Percentiles rank a stretch among this genome's conserved stretches.
phyloP scores from a whole-genome alignment of 1,140 invertebrate species.

The Phenacoccus solenopsis region DNA sequence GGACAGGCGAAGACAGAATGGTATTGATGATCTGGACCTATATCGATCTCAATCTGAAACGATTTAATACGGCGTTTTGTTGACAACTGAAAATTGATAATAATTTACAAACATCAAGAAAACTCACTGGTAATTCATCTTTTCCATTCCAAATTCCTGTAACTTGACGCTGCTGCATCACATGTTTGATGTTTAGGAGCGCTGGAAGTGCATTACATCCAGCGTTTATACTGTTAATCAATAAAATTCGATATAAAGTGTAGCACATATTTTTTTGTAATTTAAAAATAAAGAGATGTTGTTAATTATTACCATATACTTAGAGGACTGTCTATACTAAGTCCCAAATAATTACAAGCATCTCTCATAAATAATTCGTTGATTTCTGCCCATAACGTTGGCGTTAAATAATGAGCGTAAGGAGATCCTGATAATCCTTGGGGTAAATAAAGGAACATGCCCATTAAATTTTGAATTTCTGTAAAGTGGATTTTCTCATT shows the following conservation, averaged over 20 bases:
- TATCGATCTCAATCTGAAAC: slow-evolving; percentile 75
- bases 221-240: slow-evolving; percentile 62
- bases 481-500: too few relatives aligned
- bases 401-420: slow-evolving; percentile 63
- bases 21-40: slow-evolving; percentile 74
- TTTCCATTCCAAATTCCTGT: slow-evolving; percentile 87
- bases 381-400: slow-evolving; percentile 70
- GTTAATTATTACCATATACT: slow-evolving; percentile 46
- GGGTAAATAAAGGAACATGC: slow-evolving; percentile 66
- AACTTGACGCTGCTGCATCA: slow-evolving; percentile 90
- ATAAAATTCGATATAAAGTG: slow-evolving; percentile 9
- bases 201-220: slow-evolving; percentile 87
- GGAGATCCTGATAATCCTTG: slow-evolving; percentile 68
- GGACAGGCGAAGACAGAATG: slow-evolving; percentile 98
- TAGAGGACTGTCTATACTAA: slow-evolving; percentile 74
- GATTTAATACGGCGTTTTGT: slow-evolving; percentile 24
- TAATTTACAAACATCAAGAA: too few relatives aligned
- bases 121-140: slow-evolving; percentile 83
- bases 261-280: background rate
- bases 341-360: slow-evolving; percentile 77
- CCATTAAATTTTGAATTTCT: slow-evolving; percentile 80
- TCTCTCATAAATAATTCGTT: slow-evolving; percentile 84
- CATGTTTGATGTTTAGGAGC: slow-evolving; percentile 85
- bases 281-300: slow-evolving; percentile 9
- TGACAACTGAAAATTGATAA: too few relatives aligned